Base-by-base conservation (phyloP, 2,113 vertebrate genomes). In the Mesitornis unicolor region DNA sequence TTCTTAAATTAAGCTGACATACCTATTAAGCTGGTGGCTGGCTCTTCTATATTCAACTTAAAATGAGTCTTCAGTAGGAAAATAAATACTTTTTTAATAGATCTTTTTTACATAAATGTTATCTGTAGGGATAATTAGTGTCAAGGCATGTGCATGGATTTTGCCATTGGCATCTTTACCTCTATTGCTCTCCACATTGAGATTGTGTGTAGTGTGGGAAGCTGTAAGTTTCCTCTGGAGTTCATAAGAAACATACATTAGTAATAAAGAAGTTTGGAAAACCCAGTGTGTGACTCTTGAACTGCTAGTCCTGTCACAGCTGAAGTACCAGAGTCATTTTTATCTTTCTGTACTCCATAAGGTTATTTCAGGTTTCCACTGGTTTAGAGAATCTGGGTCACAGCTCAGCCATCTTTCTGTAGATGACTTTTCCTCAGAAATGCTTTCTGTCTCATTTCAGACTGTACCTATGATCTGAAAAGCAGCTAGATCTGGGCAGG, bases 401-500 rank as follows among this genome's bases (percentile, higher is more conserved):
- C 43, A 89, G 90, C 93, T 92, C 76, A 96, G 48, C 92, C 95
- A 96, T 94, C 95, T 94, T 76, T 81, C 65, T 92, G 53, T 78
- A 75, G 43, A 75, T 14, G 18, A 74, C 68, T 95, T 95, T 92
- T 90, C 86, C 89, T 93, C 64, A 93, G 59, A 95, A 96, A 89
- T 84, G 40, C 21, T 81, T 80, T 95, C 83, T 84, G 26, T 61
- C 68, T 90, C 86, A 26, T 75, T 92, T 92, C 76, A 73, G 4
- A 71, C 48, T 87, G 36, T 64, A 96, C 64, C 57, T 93, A 53
- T 43, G 51, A 71, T 36, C 47, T 43, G 47, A 75, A 95, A 92
- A 82, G 22, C 40, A 73, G 19, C n/a, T 53, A 84, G 69, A 79
- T 3, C 20, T 87, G 84, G 33, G 28, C 75, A 56, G 40, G 28